Evolutionary conservation across 2,113 vertebrate species (phyloP).

Genomic region (Lanius ludovicianus): DNA sequence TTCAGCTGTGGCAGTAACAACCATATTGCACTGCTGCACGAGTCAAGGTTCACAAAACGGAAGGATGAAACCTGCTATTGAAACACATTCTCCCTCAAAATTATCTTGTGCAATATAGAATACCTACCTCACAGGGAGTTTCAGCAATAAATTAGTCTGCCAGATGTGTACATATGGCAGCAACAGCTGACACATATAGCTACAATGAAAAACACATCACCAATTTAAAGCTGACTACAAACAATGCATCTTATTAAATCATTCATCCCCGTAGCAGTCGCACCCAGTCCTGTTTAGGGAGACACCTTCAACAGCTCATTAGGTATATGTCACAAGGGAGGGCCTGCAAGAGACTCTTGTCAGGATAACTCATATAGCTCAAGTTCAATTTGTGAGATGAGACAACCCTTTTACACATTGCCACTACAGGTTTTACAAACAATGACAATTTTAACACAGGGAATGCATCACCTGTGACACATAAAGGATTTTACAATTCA

Average conservation of each 20-base stretch:
- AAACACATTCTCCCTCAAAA: not conserved
- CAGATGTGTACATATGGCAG: not conserved
- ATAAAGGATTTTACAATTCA: slow-evolving; percentile 24
- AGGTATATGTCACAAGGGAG: not conserved
- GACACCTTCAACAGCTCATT: slow-evolving; percentile 8
- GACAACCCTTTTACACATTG: not conserved
- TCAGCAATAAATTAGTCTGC: not conserved
- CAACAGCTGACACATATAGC: slow-evolving; percentile 11
- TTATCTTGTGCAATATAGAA: not conserved
- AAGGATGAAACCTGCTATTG: not conserved
- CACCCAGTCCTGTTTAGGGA: slow-evolving; percentile 33
- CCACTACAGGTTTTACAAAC: not conserved
- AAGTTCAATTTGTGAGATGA: not conserved
- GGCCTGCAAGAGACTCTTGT: slow-evolving; percentile 7
- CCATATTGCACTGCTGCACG: not conserved
- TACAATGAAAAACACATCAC: not conserved
- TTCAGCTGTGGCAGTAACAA: not conserved
- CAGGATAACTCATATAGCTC: slow-evolving; percentile 7
- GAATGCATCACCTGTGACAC: slow-evolving; percentile 28
- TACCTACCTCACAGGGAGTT: not conserved
- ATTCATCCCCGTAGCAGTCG: not conserved
- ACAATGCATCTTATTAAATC: not conserved
- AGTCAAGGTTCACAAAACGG: not conserved
- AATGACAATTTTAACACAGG: not conserved
- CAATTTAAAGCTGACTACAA: not conserved